phyloP scores from a whole-genome alignment of 2,888 invertebrate species.

The Sicus ferrugineus region DNA sequence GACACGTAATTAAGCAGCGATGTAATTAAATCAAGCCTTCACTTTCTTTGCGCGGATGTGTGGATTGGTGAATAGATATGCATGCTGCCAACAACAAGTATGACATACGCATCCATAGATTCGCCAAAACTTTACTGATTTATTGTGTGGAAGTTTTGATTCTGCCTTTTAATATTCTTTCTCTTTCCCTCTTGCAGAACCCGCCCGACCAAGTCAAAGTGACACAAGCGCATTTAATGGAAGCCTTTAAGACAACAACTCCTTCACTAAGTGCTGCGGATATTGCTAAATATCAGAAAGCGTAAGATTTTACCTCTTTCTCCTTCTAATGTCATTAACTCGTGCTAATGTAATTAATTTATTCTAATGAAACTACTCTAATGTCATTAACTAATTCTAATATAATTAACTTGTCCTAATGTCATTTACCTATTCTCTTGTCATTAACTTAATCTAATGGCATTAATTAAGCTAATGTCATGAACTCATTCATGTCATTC shows the following conservation, averaged over 20 bases:
- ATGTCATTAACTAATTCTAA: background rate
- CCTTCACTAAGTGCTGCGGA: slow-evolving; percentile 80
- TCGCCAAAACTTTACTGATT: background rate
- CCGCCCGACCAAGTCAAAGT: slow-evolving; percentile 63
- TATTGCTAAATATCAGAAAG: slow-evolving; percentile 74
- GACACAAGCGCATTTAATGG: slow-evolving; percentile 71
- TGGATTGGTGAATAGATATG: too few species aligned
- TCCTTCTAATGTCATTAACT: background rate
- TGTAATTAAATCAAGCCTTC: too few species aligned
- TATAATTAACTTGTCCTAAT: background rate
- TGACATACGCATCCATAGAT: too few species aligned
- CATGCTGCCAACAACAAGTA: too few species aligned
- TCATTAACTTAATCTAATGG: too few species aligned
- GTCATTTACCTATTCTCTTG: background rate
- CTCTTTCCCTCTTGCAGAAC: slow-evolving; percentile 49
- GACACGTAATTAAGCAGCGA: too few species aligned
- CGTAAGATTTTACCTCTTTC: slow-evolving; percentile 68
- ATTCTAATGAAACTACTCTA: background rate
- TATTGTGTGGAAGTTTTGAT: background rate
- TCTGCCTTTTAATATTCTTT: slow-evolving; percentile 1
- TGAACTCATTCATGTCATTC: too few species aligned
- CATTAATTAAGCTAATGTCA: too few species aligned
- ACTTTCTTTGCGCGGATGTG: too few species aligned
- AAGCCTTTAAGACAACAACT: slow-evolving; percentile 74
- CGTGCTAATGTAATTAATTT: background rate